Percentiles rank a stretch among this genome's conserved stretches.
phyloP scores from a whole-genome alignment of 2,888 invertebrate species.

The Cephus runcator region DNA sequence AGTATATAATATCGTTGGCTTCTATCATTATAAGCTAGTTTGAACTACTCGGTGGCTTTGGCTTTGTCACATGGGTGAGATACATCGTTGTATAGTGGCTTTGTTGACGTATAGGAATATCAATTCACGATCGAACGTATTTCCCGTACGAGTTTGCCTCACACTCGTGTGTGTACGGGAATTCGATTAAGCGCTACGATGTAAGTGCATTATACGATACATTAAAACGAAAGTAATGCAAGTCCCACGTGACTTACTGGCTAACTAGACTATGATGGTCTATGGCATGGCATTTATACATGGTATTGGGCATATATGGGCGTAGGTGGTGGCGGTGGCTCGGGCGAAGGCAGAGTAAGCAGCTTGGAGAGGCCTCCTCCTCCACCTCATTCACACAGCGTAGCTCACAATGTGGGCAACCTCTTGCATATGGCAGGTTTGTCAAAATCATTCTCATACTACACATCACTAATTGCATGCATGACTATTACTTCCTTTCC shows the following conservation, averaged over 20 bases:
- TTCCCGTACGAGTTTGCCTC: neutral
- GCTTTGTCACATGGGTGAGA: neutral
- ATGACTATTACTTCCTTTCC: neutral
- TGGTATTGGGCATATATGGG: slow-evolving; percentile 32
- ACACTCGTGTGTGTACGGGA: neutral
- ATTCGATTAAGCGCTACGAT: neutral
- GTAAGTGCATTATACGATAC: neutral
- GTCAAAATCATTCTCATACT: slow-evolving; percentile 37
- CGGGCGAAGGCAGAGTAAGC: slow-evolving; percentile 67
- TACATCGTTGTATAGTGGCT: neutral
- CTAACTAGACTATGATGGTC: neutral
- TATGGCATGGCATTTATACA: slow-evolving; percentile 29
- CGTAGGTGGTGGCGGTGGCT: slow-evolving; percentile 69
- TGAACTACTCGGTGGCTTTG: neutral
- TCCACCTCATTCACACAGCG: slow-evolving; percentile 74
- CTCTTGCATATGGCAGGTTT: slow-evolving; percentile 87
- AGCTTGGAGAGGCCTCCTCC: slow-evolving; percentile 77
- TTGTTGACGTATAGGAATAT: neutral
- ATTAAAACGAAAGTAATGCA: neutral
- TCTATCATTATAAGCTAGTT: neutral
- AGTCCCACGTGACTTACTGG: neutral
- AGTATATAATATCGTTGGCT: neutral
- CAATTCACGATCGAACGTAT: neutral
- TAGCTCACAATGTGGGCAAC: slow-evolving; percentile 73
- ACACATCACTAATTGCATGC: neutral